Percentiles rank a stretch among this genome's conserved stretches.
These are phyloP conservation scores for Atractosteus spatula DNA, from an alignment of 2,113 vertebrate genomes.

Conservation along the genomic window DNA sequence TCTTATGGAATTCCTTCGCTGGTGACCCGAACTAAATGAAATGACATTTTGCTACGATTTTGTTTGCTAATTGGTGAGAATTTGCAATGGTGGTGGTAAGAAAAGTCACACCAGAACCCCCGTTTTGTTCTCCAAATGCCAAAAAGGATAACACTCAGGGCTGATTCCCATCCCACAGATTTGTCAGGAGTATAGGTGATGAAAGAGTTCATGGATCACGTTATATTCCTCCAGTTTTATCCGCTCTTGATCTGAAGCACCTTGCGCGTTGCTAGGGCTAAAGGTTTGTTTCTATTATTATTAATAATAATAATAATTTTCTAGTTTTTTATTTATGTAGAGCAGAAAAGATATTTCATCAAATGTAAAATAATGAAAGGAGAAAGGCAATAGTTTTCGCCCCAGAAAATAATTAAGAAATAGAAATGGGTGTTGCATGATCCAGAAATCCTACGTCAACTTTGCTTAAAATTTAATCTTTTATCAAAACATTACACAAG, in stretches of 20 bases:
- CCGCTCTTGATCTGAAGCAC: slow-evolving; percentile 12
- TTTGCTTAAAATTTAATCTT: too few relatives aligned
- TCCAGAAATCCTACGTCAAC: too few relatives aligned
- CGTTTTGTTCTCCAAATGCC: slow-evolving; percentile 24
- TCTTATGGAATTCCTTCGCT: slow-evolving; percentile 41
- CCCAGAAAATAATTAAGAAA: too few relatives aligned
- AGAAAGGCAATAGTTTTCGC: not conserved
- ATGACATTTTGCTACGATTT: slow-evolving; percentile 42
- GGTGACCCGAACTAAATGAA: slow-evolving; percentile 54
- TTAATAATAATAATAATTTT: slow-evolving; percentile 5
- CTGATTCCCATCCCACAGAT: slow-evolving; percentile 22
- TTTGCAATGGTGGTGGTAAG: slow-evolving; percentile 32
- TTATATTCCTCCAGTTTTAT: slow-evolving; percentile 14
- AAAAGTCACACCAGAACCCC: slow-evolving; percentile 35
- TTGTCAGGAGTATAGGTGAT: slow-evolving; percentile 30
- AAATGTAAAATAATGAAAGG: slow-evolving; percentile 9
- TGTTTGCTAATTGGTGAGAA: slow-evolving; percentile 48
- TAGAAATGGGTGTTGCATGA: too few relatives aligned
- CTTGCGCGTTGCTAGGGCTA: not conserved
- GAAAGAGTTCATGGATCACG: slow-evolving; percentile 29
- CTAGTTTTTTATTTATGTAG: too few relatives aligned
- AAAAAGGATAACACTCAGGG: slow-evolving; percentile 28
- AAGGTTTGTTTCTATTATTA: not conserved
- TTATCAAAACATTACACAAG: too few relatives aligned
- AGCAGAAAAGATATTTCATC: not conserved